phyloP scores from a whole-genome alignment of 1,140 invertebrate species.

The Drosophila suzukii region DNA sequence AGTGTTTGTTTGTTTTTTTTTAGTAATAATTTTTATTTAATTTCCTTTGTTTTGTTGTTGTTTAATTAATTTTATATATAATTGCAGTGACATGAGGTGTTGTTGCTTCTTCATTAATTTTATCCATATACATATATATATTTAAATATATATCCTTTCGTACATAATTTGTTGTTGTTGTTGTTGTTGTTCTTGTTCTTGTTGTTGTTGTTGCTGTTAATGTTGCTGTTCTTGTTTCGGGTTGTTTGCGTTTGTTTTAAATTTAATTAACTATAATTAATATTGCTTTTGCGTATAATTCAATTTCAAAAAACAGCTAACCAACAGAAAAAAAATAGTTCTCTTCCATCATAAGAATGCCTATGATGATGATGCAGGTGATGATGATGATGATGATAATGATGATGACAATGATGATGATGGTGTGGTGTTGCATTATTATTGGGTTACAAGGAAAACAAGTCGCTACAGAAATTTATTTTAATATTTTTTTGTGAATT shows the following conservation, averaged over 20 bases:
- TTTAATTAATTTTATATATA: constrained; percentile 82
- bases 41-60: constrained; percentile 79
- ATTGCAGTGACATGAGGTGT: constrained; percentile 83
- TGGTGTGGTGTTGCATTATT: constrained; percentile 27
- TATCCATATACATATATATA: constrained; percentile 61
- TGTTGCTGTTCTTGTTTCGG: constrained; percentile 25
- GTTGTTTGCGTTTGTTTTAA: constrained; percentile 66
- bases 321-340: constrained; percentile 63
- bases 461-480: constrained; percentile 59
- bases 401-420: background rate
- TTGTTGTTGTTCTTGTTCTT: constrained; percentile 9
- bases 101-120: constrained; percentile 80
- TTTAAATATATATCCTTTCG: constrained; percentile 40
- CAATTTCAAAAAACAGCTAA: constrained; percentile 79
- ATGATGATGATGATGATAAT: constrained; percentile 13
- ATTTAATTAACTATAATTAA: constrained; percentile 83
- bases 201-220: constrained; percentile 14
- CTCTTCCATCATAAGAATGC: constrained; percentile 7
- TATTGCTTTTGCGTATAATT: constrained; percentile 82
- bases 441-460: constrained; percentile 62
- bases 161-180: constrained; percentile 46
- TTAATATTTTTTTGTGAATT: constrained; percentile 29
- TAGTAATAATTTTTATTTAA: constrained; percentile 83
- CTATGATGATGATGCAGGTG: constrained; percentile 2
- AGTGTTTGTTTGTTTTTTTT: constrained; percentile 51